Percentiles rank a stretch among this genome's conserved stretches.
Evolutionary conservation across 2,888 invertebrate species (phyloP).

Genomic region (Aleiodes alternator): DNA sequence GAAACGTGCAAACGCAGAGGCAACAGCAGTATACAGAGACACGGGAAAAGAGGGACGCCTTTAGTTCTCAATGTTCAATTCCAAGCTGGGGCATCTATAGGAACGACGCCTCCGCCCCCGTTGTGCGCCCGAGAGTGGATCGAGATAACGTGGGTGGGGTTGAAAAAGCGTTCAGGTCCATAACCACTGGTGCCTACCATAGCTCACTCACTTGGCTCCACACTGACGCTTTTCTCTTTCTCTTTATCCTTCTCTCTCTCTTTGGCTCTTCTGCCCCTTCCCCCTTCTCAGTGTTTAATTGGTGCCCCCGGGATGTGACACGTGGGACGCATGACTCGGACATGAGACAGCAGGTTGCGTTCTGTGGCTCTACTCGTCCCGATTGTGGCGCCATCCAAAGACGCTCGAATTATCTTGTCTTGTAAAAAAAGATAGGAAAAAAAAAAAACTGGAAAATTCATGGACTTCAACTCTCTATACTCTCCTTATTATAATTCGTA

Average conservation of each 20-base stretch:
- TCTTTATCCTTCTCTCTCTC: not conserved
- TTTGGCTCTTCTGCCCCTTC: not conserved
- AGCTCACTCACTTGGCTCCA: slow-evolving; percentile 29
- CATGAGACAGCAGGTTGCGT: slow-evolving; percentile 52
- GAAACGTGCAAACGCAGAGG: slow-evolving; percentile 6
- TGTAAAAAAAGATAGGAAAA: not conserved
- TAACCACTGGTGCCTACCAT: not conserved
- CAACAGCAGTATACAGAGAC: not conserved
- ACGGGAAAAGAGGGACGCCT: slow-evolving; percentile 8
- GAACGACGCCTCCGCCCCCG: slow-evolving; percentile 30
- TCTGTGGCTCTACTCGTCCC: slow-evolving; percentile 24
- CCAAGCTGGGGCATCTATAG: not conserved
- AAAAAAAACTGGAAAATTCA: not conserved
- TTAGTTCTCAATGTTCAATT: slow-evolving; percentile 28
- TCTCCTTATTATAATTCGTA: not conserved
- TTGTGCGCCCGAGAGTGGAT: slow-evolving; percentile 33
- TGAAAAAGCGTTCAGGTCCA: slow-evolving; percentile 45
- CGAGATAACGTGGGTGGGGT: slow-evolving; percentile 52
- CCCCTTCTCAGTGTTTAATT: slow-evolving; percentile 27
- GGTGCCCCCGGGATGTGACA: slow-evolving; percentile 46
- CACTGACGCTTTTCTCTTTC: slow-evolving; percentile 4
- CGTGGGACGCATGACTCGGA: slow-evolving; percentile 42
- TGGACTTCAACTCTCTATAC: not conserved
- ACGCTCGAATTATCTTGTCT: slow-evolving; percentile 32
- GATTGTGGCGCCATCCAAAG: slow-evolving; percentile 11